A percentile compares a stretch with the other conserved stretches of the same genome.
Evolutionary conservation across 2,113 vertebrate genomes (phyloP).

Genomic region (Canis aureus): DNA sequence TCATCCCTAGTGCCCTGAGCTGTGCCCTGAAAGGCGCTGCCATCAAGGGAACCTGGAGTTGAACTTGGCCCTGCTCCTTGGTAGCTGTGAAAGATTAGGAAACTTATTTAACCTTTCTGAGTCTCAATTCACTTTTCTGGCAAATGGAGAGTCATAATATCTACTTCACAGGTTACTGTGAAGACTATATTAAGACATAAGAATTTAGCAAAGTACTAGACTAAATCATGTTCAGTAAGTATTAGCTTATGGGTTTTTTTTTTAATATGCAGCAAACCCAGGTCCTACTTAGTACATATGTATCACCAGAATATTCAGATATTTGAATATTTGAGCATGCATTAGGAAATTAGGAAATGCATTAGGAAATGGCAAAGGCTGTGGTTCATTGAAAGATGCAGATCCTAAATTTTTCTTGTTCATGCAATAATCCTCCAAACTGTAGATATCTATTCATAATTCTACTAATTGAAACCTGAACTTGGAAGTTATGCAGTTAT

Average conservation of each 20-base stretch:
- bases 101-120: neutral
- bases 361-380: neutral
- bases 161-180: neutral
- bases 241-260: neutral
- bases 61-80: neutral
- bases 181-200: neutral
- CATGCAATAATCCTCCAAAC: neutral
- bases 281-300: neutral
- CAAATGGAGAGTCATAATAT: neutral
- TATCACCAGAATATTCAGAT: neutral
- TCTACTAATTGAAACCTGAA: neutral
- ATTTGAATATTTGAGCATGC: neutral
- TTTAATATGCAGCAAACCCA: neutral
- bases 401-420: neutral
- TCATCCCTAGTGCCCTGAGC: neutral
- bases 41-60: neutral
- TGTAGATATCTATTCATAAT: neutral
- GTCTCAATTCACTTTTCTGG: neutral
- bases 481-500: neutral
- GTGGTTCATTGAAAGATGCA: neutral
- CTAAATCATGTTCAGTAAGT: neutral
- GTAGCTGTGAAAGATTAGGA: neutral
- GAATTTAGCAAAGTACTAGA: neutral
- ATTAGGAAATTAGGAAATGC: too few relatives aligned
- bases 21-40: fast-evolving